Evolutionary conservation across 1,140 invertebrate species (phyloP).

Genomic region (Macrostomum lignano): DNA sequence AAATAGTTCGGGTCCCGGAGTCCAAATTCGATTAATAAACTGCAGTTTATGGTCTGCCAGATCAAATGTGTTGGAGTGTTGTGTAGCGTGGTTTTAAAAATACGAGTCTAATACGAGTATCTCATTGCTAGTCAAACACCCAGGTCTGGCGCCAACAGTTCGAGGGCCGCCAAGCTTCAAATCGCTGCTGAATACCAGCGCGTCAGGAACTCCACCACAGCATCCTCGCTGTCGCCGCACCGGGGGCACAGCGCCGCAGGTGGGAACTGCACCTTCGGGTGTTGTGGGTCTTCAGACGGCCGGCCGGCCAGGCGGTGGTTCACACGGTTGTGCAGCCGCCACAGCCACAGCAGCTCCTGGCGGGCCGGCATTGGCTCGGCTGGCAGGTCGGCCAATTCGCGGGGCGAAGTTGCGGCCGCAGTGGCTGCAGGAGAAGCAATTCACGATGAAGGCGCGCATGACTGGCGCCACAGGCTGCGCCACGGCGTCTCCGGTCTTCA

Average conservation of each 20-base stretch:
- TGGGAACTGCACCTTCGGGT: constrained; percentile 72
- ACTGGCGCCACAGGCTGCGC: constrained; percentile 38
- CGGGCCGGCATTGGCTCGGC: constrained; percentile 38
- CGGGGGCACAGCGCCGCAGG: constrained; percentile 35
- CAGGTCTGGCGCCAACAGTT: too few relatives aligned
- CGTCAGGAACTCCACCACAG: too few relatives aligned
- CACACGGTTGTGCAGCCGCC: constrained; percentile 70
- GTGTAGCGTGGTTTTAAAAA: too few relatives aligned
- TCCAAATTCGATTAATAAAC: too few relatives aligned
- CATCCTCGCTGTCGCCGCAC: constrained; percentile 32
- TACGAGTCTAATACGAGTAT: too few relatives aligned
- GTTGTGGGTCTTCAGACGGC: constrained; percentile 54
- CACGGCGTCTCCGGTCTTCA: too few relatives aligned
- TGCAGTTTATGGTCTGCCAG: too few relatives aligned
- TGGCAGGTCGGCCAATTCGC: constrained; percentile 35
- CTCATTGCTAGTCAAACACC: too few relatives aligned
- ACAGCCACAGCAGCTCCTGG: constrained; percentile 62
- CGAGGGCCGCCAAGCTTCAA: too few relatives aligned
- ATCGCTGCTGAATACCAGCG: too few relatives aligned
- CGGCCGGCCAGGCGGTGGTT: constrained; percentile 58
- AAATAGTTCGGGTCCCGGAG: too few relatives aligned
- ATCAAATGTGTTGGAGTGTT: too few relatives aligned
- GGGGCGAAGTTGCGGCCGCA: constrained; percentile 56
- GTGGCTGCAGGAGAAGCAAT: constrained; percentile 73
- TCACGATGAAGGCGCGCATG: constrained; percentile 56